Conservation (phyloP, 2,888 invertebrate genomes). For the Sericinus montela region DNA sequence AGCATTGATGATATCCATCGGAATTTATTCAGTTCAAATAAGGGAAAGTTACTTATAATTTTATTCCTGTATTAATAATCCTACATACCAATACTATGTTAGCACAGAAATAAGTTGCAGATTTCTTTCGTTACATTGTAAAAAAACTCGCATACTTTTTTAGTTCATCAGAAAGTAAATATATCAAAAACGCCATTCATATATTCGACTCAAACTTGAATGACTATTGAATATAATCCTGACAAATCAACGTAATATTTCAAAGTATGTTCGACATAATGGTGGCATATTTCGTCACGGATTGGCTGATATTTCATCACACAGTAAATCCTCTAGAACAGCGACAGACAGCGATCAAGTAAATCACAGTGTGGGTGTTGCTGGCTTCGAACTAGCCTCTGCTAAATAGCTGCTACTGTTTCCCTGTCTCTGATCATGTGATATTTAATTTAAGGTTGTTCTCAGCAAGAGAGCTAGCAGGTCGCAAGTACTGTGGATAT, state of each 20-base stretch:
- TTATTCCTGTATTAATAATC: too few relatives aligned
- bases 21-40: too few relatives aligned
- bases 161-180: too few relatives aligned
- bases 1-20: too few relatives aligned
- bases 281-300: slow-evolving; percentile 49
- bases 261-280: slow-evolving; percentile 35
- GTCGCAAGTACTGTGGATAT: slow-evolving; percentile 20
- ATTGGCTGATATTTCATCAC: slow-evolving; percentile 63
- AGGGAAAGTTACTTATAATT: too few relatives aligned
- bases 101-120: too few relatives aligned
- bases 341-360: slow-evolving; percentile 44
- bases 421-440: slow-evolving; percentile 73
- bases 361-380: slow-evolving; percentile 71
- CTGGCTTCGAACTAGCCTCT: slow-evolving; percentile 47
- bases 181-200: neutral
- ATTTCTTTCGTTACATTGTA: too few relatives aligned
- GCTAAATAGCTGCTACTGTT: slow-evolving; percentile 75
- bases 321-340: slow-evolving; percentile 50
- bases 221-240: slow-evolving; percentile 22
- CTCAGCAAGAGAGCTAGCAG: slow-evolving; percentile 32
- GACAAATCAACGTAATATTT: slow-evolving; percentile 46
- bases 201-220: slow-evolving; percentile 11
- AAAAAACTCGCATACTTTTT: too few relatives aligned
- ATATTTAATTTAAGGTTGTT: slow-evolving; percentile 72
- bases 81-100: too few relatives aligned